Conservation (phyloP, 2,113 vertebrate species). For the Cariama cristata region DNA sequence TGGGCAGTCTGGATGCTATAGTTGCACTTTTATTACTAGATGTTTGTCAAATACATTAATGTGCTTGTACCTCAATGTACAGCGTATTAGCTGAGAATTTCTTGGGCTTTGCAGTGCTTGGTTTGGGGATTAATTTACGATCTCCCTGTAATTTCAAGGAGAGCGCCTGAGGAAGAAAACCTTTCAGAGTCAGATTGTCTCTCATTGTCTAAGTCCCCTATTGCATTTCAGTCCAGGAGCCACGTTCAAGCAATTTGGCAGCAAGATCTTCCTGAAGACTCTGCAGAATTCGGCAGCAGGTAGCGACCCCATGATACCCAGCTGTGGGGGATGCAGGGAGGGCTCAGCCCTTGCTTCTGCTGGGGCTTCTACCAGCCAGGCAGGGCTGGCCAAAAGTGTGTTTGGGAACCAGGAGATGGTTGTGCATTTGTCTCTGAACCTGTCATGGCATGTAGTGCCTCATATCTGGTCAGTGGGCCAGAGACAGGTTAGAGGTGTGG, state of each 20-base stretch:
- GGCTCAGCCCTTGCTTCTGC: not conserved
- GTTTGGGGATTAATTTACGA: not conserved
- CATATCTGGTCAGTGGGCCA: not conserved
- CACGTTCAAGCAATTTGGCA: fast-evolving
- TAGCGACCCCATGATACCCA: not conserved
- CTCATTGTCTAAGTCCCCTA: not conserved
- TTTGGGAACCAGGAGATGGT: not conserved
- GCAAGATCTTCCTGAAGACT: not conserved
- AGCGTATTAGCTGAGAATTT: not conserved
- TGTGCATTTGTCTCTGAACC: not conserved
- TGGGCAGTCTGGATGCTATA: not conserved
- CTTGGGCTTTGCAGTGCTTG: not conserved
- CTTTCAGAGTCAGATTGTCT: not conserved
- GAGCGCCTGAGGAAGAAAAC: not conserved
- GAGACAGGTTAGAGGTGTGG: not conserved
- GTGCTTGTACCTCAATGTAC: not conserved
- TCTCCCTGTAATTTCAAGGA: not conserved
- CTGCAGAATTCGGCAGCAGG: not conserved
- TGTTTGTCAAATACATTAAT: not conserved
- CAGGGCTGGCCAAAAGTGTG: not conserved
- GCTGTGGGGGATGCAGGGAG: not conserved
- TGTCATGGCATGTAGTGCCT: not conserved
- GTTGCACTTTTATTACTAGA: not conserved
- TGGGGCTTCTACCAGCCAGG: not conserved
- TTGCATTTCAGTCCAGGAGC: not conserved